Conservation (phyloP, 2,888 invertebrate genomes). For the Chorisops tibialis region DNA sequence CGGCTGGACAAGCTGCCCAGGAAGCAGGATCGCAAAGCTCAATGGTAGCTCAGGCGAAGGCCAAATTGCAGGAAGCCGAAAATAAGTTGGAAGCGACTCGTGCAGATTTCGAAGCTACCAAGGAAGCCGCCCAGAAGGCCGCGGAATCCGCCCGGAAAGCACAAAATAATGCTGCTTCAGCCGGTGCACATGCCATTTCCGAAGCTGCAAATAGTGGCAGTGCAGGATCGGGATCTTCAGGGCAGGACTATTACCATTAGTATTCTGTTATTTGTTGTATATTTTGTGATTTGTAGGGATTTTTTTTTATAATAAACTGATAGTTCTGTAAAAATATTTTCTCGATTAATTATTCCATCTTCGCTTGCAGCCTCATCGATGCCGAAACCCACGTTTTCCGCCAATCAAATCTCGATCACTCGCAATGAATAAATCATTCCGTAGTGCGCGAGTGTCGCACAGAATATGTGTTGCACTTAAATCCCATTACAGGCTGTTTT, state of each 20-base stretch:
- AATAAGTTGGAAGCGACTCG: constrained; percentile 12
- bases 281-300: too few relatives aligned
- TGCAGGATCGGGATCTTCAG: background rate
- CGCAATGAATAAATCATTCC: constrained; percentile 16
- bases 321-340: too few relatives aligned
- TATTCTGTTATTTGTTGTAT: too few relatives aligned
- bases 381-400: too few relatives aligned
- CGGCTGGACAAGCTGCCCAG: constrained; percentile 64
- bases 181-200: background rate
- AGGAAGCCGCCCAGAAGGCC: constrained; percentile 12
- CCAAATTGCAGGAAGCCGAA: constrained; percentile 1
- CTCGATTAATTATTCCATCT: too few relatives aligned
- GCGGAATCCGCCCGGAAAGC: constrained; percentile 12
- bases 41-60: constrained; percentile 55
- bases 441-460: constrained; percentile 14
- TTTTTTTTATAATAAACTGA: too few relatives aligned
- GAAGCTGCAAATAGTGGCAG: background rate
- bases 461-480: constrained; percentile 21
- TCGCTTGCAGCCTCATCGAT: too few relatives aligned
- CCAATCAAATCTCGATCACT: constrained; percentile 6
- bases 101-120: constrained; percentile 7
- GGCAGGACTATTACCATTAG: too few relatives aligned
- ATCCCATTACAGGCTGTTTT: constrained; percentile 6
- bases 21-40: constrained; percentile 67
- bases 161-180: constrained; percentile 1